phyloP scores from a whole-genome alignment of 2,113 vertebrate species.

The Atlantisia rogersi region DNA sequence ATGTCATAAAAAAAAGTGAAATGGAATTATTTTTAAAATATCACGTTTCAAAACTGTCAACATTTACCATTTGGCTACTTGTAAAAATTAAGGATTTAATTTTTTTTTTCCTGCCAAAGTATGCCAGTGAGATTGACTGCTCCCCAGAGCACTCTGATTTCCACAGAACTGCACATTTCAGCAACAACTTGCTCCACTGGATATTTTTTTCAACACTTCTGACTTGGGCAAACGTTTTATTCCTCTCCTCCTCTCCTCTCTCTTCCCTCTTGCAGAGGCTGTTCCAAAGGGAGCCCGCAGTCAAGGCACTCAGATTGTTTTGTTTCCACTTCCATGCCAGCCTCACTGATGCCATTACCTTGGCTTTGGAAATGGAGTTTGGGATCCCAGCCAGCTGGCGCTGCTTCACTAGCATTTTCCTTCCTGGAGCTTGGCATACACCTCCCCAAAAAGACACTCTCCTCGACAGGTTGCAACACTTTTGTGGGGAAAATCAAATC shows the following conservation, averaged over 20 bases:
- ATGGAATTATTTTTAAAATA: neutral
- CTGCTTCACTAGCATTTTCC: neutral
- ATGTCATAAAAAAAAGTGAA: neutral
- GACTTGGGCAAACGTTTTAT: neutral
- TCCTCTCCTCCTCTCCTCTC: neutral
- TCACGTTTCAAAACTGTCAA: neutral
- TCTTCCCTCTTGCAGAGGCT: neutral
- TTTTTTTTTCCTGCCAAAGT: neutral
- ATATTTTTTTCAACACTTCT: neutral
- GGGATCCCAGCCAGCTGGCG: slow-evolving; percentile 15
- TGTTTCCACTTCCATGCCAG: neutral
- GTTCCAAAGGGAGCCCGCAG: neutral
- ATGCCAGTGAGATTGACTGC: neutral
- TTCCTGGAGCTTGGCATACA: slow-evolving; percentile 8
- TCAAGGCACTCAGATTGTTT: neutral
- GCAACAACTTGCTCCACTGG: neutral
- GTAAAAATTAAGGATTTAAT: neutral
- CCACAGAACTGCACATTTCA: neutral
- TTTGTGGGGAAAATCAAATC: slow-evolving; percentile 41
- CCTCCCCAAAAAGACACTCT: slow-evolving; percentile 21
- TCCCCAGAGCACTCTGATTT: neutral
- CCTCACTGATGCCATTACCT: slow-evolving; percentile 11
- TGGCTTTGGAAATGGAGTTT: slow-evolving; percentile 7
- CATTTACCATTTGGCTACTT: neutral
- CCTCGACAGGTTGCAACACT: neutral